Percentiles rank a stretch among this genome's conserved stretches.
These are phyloP conservation scores for Heliconius hewitsoni DNA, from an alignment of 1,140 invertebrate genomes.

Conservation along the genomic window DNA sequence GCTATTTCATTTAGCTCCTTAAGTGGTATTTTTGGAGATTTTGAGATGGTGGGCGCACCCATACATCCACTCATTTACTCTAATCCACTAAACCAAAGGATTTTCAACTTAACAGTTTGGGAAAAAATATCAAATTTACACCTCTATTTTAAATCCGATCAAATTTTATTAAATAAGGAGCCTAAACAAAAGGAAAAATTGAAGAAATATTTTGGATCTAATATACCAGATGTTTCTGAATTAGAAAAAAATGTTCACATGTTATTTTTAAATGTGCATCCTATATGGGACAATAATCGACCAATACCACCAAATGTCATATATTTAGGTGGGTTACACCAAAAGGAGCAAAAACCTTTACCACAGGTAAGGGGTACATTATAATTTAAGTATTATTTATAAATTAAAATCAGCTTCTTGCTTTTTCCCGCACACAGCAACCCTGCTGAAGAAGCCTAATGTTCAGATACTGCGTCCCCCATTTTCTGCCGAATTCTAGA, in stretches of 20 bases:
- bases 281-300: conserved; percentile 61
- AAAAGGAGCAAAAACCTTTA: conserved; percentile 59
- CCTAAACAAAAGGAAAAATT: conserved; percentile 52
- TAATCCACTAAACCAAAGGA: conserved; percentile 49
- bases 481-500: too few species aligned
- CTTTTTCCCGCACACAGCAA: too few species aligned
- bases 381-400: too few species aligned
- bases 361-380: conserved; percentile 44
- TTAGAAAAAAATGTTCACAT: conserved; percentile 78
- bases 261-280: conserved; percentile 80
- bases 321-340: conserved; percentile 79
- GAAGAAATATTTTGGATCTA: conserved; percentile 65
- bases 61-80: conserved; percentile 76
- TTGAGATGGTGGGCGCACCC: conserved; percentile 65
- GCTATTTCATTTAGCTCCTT: conserved; percentile 68
- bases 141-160: conserved; percentile 47
- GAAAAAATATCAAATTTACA: conserved; percentile 51
- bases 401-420: too few species aligned
- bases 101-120: conserved; percentile 51
- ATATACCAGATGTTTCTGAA: conserved; percentile 60
- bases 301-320: conserved; percentile 79
- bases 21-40: conserved; percentile 35
- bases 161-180: neutral
- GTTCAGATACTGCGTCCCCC: too few species aligned
- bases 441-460: too few species aligned